phyloP scores from a whole-genome alignment of 2,888 invertebrate species.

The Eueremaeus valkanovi region DNA sequence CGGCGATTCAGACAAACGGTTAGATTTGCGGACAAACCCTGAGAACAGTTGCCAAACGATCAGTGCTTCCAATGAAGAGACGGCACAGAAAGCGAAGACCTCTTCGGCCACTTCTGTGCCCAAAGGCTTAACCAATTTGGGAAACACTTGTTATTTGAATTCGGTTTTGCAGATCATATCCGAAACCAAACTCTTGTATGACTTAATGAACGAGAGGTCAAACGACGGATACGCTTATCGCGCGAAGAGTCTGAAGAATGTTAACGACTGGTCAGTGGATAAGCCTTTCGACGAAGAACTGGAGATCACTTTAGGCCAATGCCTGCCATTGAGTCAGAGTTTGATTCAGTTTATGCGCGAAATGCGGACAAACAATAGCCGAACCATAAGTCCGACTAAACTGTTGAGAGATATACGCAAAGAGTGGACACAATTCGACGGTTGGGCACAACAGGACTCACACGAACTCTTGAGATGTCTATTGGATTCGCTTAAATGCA shows the following conservation, averaged over 20 bases:
- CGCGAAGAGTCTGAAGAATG: slow-evolving; percentile 23
- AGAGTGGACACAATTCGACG: slow-evolving; percentile 37
- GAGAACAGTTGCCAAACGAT: background rate
- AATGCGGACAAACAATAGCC: slow-evolving; percentile 49
- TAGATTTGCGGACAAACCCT: background rate
- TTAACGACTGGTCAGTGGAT: background rate
- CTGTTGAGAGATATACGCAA: slow-evolving; percentile 32
- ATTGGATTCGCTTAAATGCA: slow-evolving; percentile 76
- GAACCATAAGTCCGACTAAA: slow-evolving; percentile 25
- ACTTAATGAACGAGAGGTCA: slow-evolving; percentile 38
- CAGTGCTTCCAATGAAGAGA: background rate
- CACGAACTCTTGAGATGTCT: slow-evolving; percentile 89
- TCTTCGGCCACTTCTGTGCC: slow-evolving; percentile 1
- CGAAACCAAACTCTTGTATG: slow-evolving; percentile 59
- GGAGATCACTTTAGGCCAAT: slow-evolving; percentile 49
- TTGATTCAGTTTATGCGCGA: slow-evolving; percentile 53
- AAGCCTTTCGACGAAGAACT: background rate
- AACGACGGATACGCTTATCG: slow-evolving; percentile 30
- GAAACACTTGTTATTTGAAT: slow-evolving; percentile 97
- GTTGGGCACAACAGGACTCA: slow-evolving; percentile 83
- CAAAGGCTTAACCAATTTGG: slow-evolving; percentile 79
- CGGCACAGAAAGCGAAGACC: background rate
- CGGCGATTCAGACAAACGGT: background rate
- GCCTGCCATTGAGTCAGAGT: slow-evolving; percentile 52
- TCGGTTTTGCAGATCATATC: slow-evolving; percentile 83